Percentiles rank a stretch among this genome's conserved stretches.
Evolutionary conservation across 1,140 invertebrate genomes (phyloP).

Genomic region (Pentalonia nigronervosa): DNA sequence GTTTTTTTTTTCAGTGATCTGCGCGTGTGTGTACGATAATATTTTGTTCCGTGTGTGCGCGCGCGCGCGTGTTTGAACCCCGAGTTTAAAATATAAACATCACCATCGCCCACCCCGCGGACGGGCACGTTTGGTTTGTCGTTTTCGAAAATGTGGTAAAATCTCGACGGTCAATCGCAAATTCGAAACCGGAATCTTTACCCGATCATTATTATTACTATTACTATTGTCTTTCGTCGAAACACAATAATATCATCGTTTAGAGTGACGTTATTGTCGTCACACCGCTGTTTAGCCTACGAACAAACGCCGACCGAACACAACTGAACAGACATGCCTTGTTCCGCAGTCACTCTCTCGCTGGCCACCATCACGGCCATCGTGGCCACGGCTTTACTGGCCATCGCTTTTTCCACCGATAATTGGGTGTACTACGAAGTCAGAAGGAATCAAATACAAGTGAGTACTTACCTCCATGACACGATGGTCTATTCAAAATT

Average conservation of each 20-base stretch:
- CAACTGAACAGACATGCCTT: slow-evolving; percentile 75
- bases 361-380: slow-evolving; percentile 93
- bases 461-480: slow-evolving; percentile 64
- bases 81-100: not conserved
- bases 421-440: slow-evolving; percentile 94
- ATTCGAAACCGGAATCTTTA: not conserved
- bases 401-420: slow-evolving; percentile 93
- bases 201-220: not conserved
- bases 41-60: not conserved
- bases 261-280: not conserved
- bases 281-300: not conserved
- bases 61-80: not conserved
- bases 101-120: not conserved
- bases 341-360: slow-evolving; percentile 91
- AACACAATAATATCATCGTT: not conserved
- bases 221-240: not conserved
- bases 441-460: slow-evolving; percentile 84
- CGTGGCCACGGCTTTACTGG: slow-evolving; percentile 86
- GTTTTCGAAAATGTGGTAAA: slow-evolving; percentile 40
- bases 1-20: not conserved
- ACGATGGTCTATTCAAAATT: not conserved
- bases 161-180: not conserved
- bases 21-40: not conserved
- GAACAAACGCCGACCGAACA: no score
- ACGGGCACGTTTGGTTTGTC: not conserved